Percentiles rank a stretch among this genome's conserved stretches.
Evolutionary conservation across 2,113 vertebrate genomes (phyloP).

Genomic region (Cynopterus brachyotis): DNA sequence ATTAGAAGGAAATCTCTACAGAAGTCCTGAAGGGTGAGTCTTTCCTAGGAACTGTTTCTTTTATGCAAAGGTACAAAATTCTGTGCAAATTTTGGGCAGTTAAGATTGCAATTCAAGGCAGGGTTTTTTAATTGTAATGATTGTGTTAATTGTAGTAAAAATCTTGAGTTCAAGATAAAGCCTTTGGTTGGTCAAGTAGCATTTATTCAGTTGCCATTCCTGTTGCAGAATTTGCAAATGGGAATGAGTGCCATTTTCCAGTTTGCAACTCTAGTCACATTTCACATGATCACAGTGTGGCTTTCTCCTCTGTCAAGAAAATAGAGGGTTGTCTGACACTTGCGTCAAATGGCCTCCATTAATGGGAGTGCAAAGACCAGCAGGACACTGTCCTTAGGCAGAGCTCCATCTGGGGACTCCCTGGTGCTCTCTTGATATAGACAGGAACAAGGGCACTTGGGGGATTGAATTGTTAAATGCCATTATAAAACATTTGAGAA

Average conservation of each 20-base stretch:
- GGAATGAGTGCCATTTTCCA: background rate
- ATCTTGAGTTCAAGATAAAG: constrained; percentile 33
- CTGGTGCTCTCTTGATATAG: background rate
- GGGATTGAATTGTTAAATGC: background rate
- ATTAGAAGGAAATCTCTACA: background rate
- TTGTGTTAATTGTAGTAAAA: constrained; percentile 35
- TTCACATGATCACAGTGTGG: background rate
- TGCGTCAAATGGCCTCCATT: background rate
- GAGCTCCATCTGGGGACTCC: background rate
- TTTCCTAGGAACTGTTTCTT: background rate
- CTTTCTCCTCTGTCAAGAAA: background rate
- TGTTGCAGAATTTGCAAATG: constrained; percentile 36
- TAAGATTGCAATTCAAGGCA: background rate
- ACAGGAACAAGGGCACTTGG: background rate
- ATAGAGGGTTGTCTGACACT: background rate
- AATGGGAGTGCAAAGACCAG: background rate
- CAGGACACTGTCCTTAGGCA: background rate
- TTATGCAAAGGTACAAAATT: background rate
- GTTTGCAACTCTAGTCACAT: background rate
- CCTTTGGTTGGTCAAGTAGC: constrained; percentile 23
- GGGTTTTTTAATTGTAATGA: background rate
- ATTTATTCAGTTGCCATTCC: constrained; percentile 47
- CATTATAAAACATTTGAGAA: background rate
- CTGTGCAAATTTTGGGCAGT: background rate
- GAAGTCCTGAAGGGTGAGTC: background rate